Evolutionary conservation across 2,113 vertebrate genomes (phyloP), one percentile per base, ranked within the genome.

Genomic region (Lepus europaeus): DNA sequence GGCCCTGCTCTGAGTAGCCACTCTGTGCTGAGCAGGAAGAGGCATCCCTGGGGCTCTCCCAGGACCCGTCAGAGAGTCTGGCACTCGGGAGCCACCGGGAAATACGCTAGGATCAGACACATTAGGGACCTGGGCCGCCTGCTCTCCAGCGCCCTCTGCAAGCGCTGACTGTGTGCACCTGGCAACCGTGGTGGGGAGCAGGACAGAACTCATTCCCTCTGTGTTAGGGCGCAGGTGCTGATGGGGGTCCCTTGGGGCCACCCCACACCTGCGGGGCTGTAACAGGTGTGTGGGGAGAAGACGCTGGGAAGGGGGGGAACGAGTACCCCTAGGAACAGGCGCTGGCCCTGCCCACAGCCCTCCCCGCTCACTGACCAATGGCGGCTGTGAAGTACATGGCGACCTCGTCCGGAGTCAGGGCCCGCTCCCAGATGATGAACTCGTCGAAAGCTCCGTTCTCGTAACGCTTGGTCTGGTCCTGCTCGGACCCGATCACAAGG

Each of bases 391-490:
- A 99, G 98, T 99, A 99, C 64, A 99, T 98, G 59, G 93, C n/a
- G 2, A 99, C 96, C 86, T 99, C 99, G 0, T 16, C 61, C 0
- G 99, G 97, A 0, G 98, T 98, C 59, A 99, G 99, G 0, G 99
- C 99, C 49, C 98, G 96, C 53, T 99, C 99, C 99, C 99, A 99
- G 97, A 99, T 99, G 95, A 99, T 97, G 87, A 99, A 99, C 95
- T 99, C 99, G 10, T 99, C 99, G 1, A 99, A 99, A 0, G 99
- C 99, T 0, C 99, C 98, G 0, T 98, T 99, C 64, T 99, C 98
- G 0, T 98, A 98, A 13, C 97, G 95, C 33, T 98, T 98, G 0
- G 25, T 39, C 31, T 83, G 97, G 29, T 96, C 96, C n/a, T 98
- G 98, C 90, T 97, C 98, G 0, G 98, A 97, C 9, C 98, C 99